Conservation (phyloP, 2,888 invertebrate genomes). For the Pristionchus fissidentatus region DNA sequence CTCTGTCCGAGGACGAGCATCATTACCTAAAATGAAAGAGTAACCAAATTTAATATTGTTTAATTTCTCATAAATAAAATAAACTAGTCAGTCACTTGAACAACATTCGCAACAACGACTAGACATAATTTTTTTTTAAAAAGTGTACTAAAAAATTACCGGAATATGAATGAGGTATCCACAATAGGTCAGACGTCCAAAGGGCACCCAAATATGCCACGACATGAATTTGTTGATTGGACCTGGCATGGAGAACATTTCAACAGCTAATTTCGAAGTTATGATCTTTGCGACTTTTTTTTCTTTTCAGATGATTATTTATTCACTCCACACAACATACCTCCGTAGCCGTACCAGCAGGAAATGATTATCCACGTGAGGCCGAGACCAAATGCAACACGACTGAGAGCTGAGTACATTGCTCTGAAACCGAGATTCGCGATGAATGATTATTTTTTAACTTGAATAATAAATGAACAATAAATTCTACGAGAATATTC, state of each 20-base stretch:
- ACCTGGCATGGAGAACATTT: slow-evolving; percentile 40
- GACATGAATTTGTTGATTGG: slow-evolving; percentile 58
- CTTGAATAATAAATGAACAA: too few relatives aligned
- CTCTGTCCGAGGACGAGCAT: slow-evolving; percentile 5
- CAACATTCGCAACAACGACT: too few relatives aligned
- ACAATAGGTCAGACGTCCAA: slow-evolving; percentile 57
- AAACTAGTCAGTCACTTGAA: too few relatives aligned
- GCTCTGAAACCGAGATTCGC: slow-evolving; percentile 9
- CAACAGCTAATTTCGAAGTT: too few relatives aligned
- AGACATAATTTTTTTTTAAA: neutral
- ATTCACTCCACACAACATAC: too few relatives aligned
- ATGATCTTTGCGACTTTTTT: too few relatives aligned
- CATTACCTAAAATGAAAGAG: neutral
- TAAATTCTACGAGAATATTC: neutral
- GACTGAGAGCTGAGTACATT: slow-evolving; percentile 37
- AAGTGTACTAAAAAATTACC: neutral
- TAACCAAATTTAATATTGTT: too few relatives aligned
- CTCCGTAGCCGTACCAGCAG: slow-evolving; percentile 40
- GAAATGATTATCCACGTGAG: slow-evolving; percentile 28
- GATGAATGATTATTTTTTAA: too few relatives aligned
- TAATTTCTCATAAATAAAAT: too few relatives aligned
- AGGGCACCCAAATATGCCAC: slow-evolving; percentile 58
- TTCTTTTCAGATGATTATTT: too few relatives aligned
- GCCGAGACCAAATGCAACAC: slow-evolving; percentile 1
- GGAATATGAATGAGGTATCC: slow-evolving; percentile 55